These are phyloP conservation scores for Ispidina picta DNA, from an alignment of 2,797 vertebrate species.

Conservation along the genomic window DNA sequence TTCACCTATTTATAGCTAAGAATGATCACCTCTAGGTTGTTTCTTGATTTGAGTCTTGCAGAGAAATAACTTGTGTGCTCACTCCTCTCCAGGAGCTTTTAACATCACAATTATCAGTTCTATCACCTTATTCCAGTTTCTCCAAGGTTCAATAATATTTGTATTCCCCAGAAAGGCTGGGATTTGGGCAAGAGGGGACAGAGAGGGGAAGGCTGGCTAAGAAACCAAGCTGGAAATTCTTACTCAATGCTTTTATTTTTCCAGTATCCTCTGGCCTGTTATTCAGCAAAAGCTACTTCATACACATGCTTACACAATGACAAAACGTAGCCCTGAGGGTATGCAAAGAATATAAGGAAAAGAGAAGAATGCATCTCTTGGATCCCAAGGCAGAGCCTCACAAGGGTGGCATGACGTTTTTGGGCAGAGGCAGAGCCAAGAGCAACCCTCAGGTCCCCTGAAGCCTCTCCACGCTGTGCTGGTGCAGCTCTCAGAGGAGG, in stretches of 20 bases:
- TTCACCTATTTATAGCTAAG: neutral
- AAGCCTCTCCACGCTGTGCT: neutral
- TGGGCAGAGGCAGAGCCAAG: constrained; percentile 7
- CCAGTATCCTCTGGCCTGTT: neutral
- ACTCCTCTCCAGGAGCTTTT: neutral
- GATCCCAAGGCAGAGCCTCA: neutral
- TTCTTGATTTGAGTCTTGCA: neutral
- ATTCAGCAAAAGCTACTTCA: constrained; percentile 31
- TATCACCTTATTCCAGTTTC: neutral
- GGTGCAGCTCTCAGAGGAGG: neutral
- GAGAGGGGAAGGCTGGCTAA: neutral
- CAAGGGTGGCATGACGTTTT: neutral
- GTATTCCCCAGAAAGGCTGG: neutral
- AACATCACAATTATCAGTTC: neutral
- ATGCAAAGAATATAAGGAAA: neutral
- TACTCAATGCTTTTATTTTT: constrained; percentile 5
- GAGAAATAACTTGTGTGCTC: neutral
- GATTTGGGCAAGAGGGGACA: neutral
- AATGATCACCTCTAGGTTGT: neutral
- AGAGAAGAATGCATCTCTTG: constrained; percentile 29
- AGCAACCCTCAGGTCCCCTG: neutral
- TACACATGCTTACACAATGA: constrained; percentile 29
- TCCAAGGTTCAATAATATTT: neutral
- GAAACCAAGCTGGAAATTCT: neutral
- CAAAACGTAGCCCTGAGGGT: constrained; percentile 35